phyloP scores from a whole-genome alignment of 2,113 vertebrate species.

The Caloenas nicobarica region DNA sequence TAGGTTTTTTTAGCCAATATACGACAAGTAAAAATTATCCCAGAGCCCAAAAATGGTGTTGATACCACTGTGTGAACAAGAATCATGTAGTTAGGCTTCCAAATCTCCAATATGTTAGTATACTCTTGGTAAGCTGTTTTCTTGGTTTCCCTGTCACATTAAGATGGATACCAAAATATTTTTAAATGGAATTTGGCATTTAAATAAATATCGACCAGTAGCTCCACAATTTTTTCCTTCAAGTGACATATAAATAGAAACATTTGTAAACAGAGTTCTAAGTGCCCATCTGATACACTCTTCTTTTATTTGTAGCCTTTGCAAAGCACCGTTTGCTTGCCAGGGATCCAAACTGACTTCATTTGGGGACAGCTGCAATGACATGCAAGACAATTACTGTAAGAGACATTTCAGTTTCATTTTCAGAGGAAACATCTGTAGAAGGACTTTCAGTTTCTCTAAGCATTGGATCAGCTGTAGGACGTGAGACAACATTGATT shows the following conservation, averaged over 20 bases:
- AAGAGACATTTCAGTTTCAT: conserved; percentile 43
- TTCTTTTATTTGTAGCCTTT: neutral
- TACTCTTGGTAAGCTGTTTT: neutral
- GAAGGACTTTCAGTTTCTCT: conserved; percentile 40
- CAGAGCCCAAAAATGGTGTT: neutral
- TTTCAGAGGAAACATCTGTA: conserved; percentile 54
- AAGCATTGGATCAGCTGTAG: neutral
- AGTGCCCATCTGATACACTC: neutral
- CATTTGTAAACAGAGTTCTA: neutral
- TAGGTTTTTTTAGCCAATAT: neutral
- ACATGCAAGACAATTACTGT: neutral
- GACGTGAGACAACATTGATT: neutral
- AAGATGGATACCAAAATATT: neutral
- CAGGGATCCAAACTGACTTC: neutral
- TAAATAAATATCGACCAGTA: neutral
- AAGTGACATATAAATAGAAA: neutral
- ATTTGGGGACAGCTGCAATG: neutral
- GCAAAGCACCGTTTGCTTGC: neutral
- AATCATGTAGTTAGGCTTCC: neutral
- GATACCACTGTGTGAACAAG: neutral
- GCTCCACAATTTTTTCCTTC: neutral
- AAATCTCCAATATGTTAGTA: neutral
- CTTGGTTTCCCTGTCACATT: neutral
- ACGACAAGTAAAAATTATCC: neutral
- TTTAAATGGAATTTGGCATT: neutral